Base-by-base conservation (phyloP, 2,888 invertebrate genomes). In the Rugalucina vietnamica region DNA sequence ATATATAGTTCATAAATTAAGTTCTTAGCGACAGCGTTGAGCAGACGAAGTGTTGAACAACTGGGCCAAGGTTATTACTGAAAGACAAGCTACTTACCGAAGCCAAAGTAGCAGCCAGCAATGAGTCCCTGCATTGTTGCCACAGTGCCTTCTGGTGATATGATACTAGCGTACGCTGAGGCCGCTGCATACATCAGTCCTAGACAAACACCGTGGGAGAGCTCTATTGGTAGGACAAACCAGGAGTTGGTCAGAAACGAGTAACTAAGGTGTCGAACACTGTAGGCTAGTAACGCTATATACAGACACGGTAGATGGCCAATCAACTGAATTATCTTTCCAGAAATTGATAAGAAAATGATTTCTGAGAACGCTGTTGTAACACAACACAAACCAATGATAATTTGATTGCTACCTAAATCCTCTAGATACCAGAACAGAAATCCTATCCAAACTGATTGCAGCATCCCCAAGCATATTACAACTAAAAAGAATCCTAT, bases 151-250 rank as follows among this genome's bases (percentile, higher is more conserved):
- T 97, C 97, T 0, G 98, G 98, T 0, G 98, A 97, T 90, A 98
- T 95, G 94, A 97, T 96, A 21, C 97, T 97, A 92, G 97, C 98
- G 94, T 98, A 98, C 0, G 97, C 97, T 8, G 98, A 97, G 0
- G 98, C 98, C 50, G 98, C 97, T 24, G 98, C 97, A 97, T 98
- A 98, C 97, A 98, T 97, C 89, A 98, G 95, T 29, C 98, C 98
- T 93, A 97, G 97, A 0, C 98, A 98, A 32, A 98, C 95, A 0
- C 98, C 98, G 95, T 98, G 98, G 12, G 97, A 95, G 84, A 98
- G 94, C 95, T 99, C 99, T 75, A 98, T 96, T 0, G 98, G 97
- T 82, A 99, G 95, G 70, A 97, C 96, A 96, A 96, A 96, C 98
- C 98, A 98, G 0, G 98, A 97, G 95, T 98, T 97, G 0, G 95